Evolutionary conservation across 2,888 invertebrate species (phyloP).

Genomic region (Acrocera orbiculus): DNA sequence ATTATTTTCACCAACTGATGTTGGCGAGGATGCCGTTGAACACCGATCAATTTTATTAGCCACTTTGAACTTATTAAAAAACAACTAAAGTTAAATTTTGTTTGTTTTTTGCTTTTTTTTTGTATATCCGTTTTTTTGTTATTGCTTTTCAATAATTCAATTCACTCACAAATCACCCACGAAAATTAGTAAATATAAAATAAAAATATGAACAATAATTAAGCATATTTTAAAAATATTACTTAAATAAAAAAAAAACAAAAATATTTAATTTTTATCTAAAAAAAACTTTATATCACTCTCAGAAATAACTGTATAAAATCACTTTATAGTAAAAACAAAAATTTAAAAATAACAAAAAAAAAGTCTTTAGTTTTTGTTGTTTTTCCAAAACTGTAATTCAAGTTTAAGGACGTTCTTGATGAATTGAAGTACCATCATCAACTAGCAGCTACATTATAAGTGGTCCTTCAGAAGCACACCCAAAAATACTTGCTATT

Average conservation of each 20-base stretch:
- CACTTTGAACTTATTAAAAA: slow-evolving; percentile 21
- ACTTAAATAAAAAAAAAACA: too few relatives aligned
- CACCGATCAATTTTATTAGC: slow-evolving; percentile 30
- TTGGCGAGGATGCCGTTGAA: slow-evolving; percentile 25
- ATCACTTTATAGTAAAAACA: too few relatives aligned
- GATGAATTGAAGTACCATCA: slow-evolving; percentile 31
- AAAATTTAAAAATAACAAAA: too few relatives aligned
- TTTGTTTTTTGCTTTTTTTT: background rate
- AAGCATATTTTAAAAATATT: too few relatives aligned
- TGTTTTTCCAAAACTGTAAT: too few relatives aligned
- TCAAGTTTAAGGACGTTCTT: slow-evolving; percentile 12
- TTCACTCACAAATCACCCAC: background rate
- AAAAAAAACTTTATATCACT: too few relatives aligned
- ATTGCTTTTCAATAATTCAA: background rate
- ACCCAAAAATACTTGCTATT: slow-evolving; percentile 5
- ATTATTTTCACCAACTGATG: slow-evolving; percentile 7
- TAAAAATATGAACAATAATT: too few relatives aligned
- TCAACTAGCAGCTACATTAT: slow-evolving; percentile 20
- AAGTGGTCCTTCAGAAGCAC: slow-evolving; percentile 11
- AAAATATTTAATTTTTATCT: too few relatives aligned
- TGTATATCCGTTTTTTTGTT: too few relatives aligned
- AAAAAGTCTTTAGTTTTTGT: background rate
- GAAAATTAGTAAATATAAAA: slow-evolving; percentile 1
- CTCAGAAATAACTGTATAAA: too few relatives aligned
- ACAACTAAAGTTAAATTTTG: background rate